A percentile compares a stretch with the other conserved stretches of the same genome.
Conservation (phyloP, 2,797 vertebrate genomes). For the Microchirus variegatus region DNA sequence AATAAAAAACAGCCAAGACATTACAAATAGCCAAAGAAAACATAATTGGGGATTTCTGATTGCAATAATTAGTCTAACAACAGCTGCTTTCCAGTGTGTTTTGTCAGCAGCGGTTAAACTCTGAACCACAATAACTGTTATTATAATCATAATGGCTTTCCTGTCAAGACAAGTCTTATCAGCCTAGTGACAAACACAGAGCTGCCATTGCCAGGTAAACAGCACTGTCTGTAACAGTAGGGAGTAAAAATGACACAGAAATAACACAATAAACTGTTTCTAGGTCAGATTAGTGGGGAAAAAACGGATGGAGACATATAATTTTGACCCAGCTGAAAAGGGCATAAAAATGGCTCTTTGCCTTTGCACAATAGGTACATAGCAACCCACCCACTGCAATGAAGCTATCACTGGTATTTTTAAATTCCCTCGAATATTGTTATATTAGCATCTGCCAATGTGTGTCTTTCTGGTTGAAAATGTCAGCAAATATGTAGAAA, state of each 20-base stretch:
- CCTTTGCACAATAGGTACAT: slow-evolving; percentile 23
- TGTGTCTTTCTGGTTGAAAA: slow-evolving; percentile 17
- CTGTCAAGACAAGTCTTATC: slow-evolving; percentile 67
- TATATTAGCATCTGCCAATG: slow-evolving; percentile 9
- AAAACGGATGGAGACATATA: slow-evolving; percentile 39
- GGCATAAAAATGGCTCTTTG: slow-evolving; percentile 47
- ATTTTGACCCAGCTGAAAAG: slow-evolving; percentile 57
- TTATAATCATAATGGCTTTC: slow-evolving; percentile 72
- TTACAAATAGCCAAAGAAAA: slow-evolving; percentile 59
- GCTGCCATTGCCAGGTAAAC: slow-evolving; percentile 66
- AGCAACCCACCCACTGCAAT: slow-evolving; percentile 24
- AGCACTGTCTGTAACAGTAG: slow-evolving; percentile 42
- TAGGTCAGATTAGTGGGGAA: slow-evolving; percentile 55
- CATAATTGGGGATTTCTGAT: slow-evolving; percentile 64
- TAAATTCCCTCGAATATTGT: slow-evolving; percentile 14
- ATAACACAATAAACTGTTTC: slow-evolving; percentile 48
- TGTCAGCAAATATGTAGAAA: slow-evolving; percentile 26
- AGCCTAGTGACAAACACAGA: slow-evolving; percentile 52
- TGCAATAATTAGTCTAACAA: slow-evolving; percentile 68
- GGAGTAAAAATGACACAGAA: slow-evolving; percentile 31
- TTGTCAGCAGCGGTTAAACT: slow-evolving; percentile 62
- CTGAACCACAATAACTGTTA: slow-evolving; percentile 69
- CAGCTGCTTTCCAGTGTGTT: slow-evolving; percentile 63
- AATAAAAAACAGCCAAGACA: slow-evolving; percentile 43
- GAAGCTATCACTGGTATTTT: slow-evolving; percentile 23